A percentile compares a stretch with the other conserved stretches of the same genome.
Evolutionary conservation across 2,888 invertebrate genomes (phyloP).

Genomic region (Toxonevra muliebris): DNA sequence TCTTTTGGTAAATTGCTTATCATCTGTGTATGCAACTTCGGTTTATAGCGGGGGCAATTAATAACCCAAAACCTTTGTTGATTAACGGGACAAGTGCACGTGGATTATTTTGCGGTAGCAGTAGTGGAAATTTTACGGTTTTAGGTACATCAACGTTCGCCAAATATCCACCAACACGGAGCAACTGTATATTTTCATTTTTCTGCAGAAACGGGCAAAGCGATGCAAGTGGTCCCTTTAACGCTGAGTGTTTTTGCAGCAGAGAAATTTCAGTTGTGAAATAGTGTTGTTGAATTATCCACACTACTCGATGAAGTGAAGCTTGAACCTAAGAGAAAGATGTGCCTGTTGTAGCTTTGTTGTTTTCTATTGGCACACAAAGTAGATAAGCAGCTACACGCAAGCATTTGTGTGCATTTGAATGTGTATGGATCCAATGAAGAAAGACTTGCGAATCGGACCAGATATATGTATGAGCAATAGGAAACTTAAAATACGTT

Average conservation of each 20-base stretch:
- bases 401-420: conserved; percentile 13
- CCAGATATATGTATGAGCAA: conserved; percentile 12
- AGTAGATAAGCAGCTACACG: conserved; percentile 1
- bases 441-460: conserved; percentile 23
- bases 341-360: not conserved
- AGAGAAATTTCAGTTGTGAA: too few relatives aligned
- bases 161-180: not conserved
- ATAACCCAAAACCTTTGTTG: too few relatives aligned
- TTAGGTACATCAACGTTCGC: not conserved
- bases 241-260: too few relatives aligned
- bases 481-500: conserved; percentile 26
- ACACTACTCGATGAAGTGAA: not conserved
- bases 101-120: not conserved
- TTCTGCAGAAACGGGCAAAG: too few relatives aligned
- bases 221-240: too few relatives aligned
- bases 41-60: too few relatives aligned
- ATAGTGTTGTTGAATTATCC: too few relatives aligned
- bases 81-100: too few relatives aligned
- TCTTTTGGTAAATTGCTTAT: too few relatives aligned
- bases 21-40: too few relatives aligned
- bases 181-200: too few relatives aligned
- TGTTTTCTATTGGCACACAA: not conserved
- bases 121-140: not conserved
- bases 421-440: conserved; percentile 29
- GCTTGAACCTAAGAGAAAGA: not conserved